Evolutionary conservation across 1,140 invertebrate species (phyloP), one percentile per base, ranked within the genome.

Genomic region (Paralvinella palmiformis): DNA sequence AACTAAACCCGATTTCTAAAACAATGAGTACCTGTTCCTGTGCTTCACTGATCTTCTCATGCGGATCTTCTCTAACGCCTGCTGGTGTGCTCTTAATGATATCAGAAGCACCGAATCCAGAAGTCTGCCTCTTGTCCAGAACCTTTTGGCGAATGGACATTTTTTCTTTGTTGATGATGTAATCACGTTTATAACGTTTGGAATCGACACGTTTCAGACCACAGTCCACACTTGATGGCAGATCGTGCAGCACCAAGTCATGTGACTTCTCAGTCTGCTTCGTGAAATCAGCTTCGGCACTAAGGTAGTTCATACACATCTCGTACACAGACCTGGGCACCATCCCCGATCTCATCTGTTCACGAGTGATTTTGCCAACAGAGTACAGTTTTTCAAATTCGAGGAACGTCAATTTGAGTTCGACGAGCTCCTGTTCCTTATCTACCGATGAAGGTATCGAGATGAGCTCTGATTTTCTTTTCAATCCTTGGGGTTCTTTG

Each of bases 61-160:
- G 22, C 6, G 58, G 33, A 7, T 36, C 41, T 22, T 41, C 58
- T 41, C n/a, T 4, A 22, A 24, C 20, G 6, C 41, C 58, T 24
- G 58, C 33, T 41, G 58, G 37, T 41, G 58, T 60, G 24, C 35
- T 41, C n/a, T n/a, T 22, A 5, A 60, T 32, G 20, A 60, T 32
- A 20, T 60, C 58, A 7, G 58, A 22, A 17, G 13, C 7, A 17
- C 7, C 10, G 13, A 27, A 7, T 53, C 13, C 7, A 20, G 50
- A 71, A 15, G 74, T 70, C 27, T 73, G 69, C 71, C 72, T 72
- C 17, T 70, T 68, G 55, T 41, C 60, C 53, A 17, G 36, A 27
- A 3, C 24, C 37, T 60, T 62, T 66, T 35, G 55, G 15, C 15
- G 35, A n/a, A n/a, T n/a, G n/a, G n/a, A n/a, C n/a, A n/a, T n/a